phyloP scores from a whole-genome alignment of 2,113 vertebrate genomes.

The Alethe diademata region DNA sequence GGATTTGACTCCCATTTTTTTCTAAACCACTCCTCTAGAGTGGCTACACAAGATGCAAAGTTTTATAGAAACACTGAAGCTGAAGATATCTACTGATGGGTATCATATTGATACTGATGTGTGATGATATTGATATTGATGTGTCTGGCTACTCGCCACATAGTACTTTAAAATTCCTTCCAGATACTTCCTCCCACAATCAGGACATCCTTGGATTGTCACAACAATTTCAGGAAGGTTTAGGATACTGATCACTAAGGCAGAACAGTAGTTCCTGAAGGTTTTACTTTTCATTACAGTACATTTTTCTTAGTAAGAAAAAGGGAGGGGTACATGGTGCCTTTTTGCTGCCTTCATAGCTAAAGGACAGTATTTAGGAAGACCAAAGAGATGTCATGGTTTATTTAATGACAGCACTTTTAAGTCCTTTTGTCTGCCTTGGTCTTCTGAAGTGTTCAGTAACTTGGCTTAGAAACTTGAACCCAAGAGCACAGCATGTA shows the following conservation, averaged over 20 bases:
- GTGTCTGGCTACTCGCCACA: neutral
- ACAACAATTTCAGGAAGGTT: neutral
- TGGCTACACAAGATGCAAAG: neutral
- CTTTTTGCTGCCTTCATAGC: neutral
- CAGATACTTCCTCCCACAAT: neutral
- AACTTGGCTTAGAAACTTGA: neutral
- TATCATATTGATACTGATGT: neutral
- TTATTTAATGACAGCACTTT: neutral
- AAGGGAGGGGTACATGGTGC: fast-evolving
- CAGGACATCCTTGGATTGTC: neutral
- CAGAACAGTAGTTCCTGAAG: neutral
- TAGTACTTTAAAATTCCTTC: neutral
- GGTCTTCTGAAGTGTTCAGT: neutral
- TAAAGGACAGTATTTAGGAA: neutral
- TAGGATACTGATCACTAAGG: neutral
- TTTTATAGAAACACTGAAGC: neutral
- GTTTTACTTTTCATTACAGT: neutral
- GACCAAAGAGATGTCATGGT: neutral
- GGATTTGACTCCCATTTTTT: neutral
- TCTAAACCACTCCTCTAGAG: neutral
- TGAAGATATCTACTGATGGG: neutral
- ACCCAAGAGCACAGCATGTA: neutral
- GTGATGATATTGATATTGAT: neutral
- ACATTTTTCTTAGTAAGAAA: neutral
- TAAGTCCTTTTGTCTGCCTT: neutral